Evolutionary conservation across 2,797 vertebrate genomes (phyloP).

Genomic region (Yasuhikotakia modesta): DNA sequence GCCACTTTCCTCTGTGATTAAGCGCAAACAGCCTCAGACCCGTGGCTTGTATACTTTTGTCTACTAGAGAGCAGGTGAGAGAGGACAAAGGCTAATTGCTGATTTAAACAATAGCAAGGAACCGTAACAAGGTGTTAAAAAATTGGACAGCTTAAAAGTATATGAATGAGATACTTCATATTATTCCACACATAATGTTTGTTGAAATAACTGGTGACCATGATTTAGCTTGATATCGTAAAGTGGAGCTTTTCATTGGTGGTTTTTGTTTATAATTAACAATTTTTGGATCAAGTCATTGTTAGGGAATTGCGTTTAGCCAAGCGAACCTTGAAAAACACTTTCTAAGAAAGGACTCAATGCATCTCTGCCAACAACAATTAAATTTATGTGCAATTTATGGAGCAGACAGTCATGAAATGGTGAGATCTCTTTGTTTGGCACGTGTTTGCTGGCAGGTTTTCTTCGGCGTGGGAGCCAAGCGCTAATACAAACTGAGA

Average conservation of each 20-base stretch:
- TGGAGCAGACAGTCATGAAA: slow-evolving; percentile 32
- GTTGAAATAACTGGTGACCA: neutral
- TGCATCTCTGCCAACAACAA: slow-evolving; percentile 20
- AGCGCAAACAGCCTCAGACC: slow-evolving; percentile 63
- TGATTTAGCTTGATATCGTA: neutral
- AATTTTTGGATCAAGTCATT: slow-evolving; percentile 31
- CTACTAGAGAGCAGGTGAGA: slow-evolving; percentile 63
- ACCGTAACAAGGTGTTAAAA: slow-evolving; percentile 21
- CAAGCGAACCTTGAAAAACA: slow-evolving; percentile 36
- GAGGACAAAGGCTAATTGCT: slow-evolving; percentile 70
- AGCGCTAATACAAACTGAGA: neutral
- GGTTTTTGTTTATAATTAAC: slow-evolving; percentile 46
- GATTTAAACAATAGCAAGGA: slow-evolving; percentile 60
- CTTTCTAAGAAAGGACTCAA: neutral
- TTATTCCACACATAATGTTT: neutral
- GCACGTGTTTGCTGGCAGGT: neutral
- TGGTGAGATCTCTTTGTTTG: slow-evolving; percentile 15
- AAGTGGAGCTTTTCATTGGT: neutral
- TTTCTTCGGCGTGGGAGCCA: neutral
- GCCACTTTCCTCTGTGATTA: slow-evolving; percentile 69
- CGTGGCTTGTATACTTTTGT: slow-evolving; percentile 63
- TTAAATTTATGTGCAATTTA: slow-evolving; percentile 38
- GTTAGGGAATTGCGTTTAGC: slow-evolving; percentile 16
- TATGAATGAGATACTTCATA: neutral
- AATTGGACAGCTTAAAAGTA: neutral